These are phyloP conservation scores for Anguilla pacifica DNA, from an alignment of 2,797 vertebrate species.

Conservation along the genomic window DNA sequence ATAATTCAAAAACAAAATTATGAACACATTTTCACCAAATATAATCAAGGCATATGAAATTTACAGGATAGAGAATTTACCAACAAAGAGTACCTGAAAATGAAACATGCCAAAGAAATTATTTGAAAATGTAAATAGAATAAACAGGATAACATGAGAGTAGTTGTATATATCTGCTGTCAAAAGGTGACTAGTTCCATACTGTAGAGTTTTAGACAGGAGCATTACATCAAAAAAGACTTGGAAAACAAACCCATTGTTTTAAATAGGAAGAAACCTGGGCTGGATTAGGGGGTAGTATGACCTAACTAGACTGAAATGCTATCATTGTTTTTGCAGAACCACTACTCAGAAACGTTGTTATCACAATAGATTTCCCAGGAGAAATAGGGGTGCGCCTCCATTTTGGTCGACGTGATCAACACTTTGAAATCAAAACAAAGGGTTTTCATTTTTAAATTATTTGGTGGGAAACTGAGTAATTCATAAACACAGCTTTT, in stretches of 20 bases:
- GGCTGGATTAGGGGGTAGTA: slow-evolving; percentile 46
- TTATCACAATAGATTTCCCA: slow-evolving; percentile 48
- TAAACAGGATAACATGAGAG: not conserved
- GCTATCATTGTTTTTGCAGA: slow-evolving; percentile 64
- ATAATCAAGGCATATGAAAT: not conserved
- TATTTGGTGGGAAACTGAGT: slow-evolving; percentile 21
- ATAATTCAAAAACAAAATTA: not conserved
- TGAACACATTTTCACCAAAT: not conserved
- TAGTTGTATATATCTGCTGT: not conserved
- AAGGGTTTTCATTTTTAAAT: slow-evolving; percentile 19
- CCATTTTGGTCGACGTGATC: slow-evolving; percentile 41
- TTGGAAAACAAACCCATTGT: slow-evolving; percentile 28
- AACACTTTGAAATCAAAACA: slow-evolving; percentile 40
- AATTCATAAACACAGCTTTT: not conserved
- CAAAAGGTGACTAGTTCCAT: slow-evolving; percentile 5
- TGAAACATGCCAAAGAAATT: not conserved
- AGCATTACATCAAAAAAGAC: slow-evolving; percentile 37
- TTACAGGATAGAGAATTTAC: not conserved
- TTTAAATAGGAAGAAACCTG: slow-evolving; percentile 39
- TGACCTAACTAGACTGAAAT: slow-evolving; percentile 46
- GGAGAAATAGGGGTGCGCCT: slow-evolving; percentile 42
- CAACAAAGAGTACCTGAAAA: not conserved
- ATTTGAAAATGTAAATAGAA: not conserved
- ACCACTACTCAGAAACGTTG: slow-evolving; percentile 44
- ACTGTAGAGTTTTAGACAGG: slow-evolving; percentile 28